Evolutionary conservation across 2,113 vertebrate species (phyloP), one percentile per base, ranked within the genome.

Genomic region (Lepus timidus): DNA sequence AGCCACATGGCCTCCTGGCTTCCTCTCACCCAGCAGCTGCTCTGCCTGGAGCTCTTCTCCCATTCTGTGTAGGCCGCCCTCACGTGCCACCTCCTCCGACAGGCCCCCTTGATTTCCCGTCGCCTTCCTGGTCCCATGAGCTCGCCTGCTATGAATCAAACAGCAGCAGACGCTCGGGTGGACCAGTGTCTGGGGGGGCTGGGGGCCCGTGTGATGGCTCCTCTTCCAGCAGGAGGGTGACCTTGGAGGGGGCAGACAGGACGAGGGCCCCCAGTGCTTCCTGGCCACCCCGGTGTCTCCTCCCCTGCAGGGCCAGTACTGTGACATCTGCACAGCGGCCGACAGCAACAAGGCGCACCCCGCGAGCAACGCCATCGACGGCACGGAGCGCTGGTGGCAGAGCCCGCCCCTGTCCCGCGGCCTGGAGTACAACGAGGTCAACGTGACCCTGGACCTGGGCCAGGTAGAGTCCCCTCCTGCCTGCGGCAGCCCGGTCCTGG

Each of bases 341-440:
- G 98, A 98, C 94, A 99, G 98, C 91, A 99, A 99, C 94, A 99
- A 99, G 49, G 99, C 99, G 0, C 99, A 99, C 64, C 99, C 99
- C 29, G 99, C 98, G 95, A 99, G 98, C 55, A 99, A 99, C 0
- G 99, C 99, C 97, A 98, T 99, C 0, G 99, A 99, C 0, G 99
- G 99, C n/a, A 99, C 99, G 0, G 99, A 99, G 96, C 98, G 99
- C 80, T 99, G 99, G 99, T 99, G 99, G 99, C 99, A 99, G 98
- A 99, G 99, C 89, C 99, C 99, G 0, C 99, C 99, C 0, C 98
- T 99, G 1, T 99, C 99, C 76, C 99, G 99, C 0, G 99, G 98
- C 87, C 97, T 99, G 27, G 99, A 99, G 93, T 99, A 98, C 99
- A 99, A 99, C 17, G 96, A 99, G 93, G 99, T 99, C 96, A 99